Base-by-base conservation (phyloP, 2,797 vertebrate genomes). In the Sphaeramia orbicularis region DNA sequence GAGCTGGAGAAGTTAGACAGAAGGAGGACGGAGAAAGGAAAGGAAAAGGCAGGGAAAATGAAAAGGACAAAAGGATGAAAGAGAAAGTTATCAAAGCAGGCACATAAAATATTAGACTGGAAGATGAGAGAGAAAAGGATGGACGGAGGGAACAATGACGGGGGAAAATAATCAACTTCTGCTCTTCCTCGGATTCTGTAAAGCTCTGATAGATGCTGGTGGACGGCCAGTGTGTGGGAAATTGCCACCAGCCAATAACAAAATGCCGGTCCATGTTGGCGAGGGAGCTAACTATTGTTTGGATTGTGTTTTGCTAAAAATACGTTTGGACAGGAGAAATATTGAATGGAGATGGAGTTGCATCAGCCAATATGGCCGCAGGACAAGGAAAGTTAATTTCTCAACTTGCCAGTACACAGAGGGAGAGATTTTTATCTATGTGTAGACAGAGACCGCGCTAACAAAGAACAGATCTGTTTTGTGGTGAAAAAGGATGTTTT, bases 331-430 rank as follows among this genome's bases (percentile, higher is more conserved):
- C 69, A 12, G 50, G 15, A 74, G 27, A 65, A 59, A 62, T 48
- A 48, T 2, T 52, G 61, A 62, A 49, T 7, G 10, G 63, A 78
- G 51, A 57, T 16, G 41, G 40, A 55, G 51, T 40, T 24, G 6
- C 43, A 10, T 65, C 52, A 50, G 81, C 64, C 75, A 49, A 47
- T 4, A 49, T 65, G 74, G 64, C 67, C 1, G 2, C 9, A 52
- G 58, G 80, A 85, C 67, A 69, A 60, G 40, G 49, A 51, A 68
- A 60, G 69, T 78, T 55, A 51, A 76, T 65, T 80, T 71, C 50
- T 62, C 58, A 74, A 32, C 44, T 44, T 48, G 48, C 30, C 48
- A n/a, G 37, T 14, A 18, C 9, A 21, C 37, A 49, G 32, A 73
- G 60, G 7, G 52, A 37, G 44, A 74, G 67, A 10, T 45, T 59